phyloP scores from a whole-genome alignment of 2,113 vertebrate genomes.

The Rhinolophus ferrumequinum region DNA sequence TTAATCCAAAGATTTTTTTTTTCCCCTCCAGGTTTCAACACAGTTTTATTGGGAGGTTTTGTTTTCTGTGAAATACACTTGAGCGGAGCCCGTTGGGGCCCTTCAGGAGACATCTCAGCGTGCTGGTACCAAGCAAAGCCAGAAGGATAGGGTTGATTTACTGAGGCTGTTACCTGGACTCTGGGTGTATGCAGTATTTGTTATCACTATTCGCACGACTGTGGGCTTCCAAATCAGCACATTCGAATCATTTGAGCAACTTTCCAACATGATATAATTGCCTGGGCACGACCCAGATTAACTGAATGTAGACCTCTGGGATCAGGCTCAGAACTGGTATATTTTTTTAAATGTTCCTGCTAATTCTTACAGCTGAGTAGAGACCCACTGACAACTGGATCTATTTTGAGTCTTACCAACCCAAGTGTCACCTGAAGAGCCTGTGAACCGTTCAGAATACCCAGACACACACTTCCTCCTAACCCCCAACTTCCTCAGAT shows the following conservation, averaged over 20 bases:
- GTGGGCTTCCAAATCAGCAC: background rate
- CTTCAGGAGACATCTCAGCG: too few relatives aligned
- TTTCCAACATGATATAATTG: background rate
- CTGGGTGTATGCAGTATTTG: background rate
- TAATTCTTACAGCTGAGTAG: background rate
- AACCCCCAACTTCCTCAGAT: background rate
- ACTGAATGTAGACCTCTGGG: background rate
- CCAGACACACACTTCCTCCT: background rate
- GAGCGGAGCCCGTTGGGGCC: background rate
- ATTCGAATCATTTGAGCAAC: background rate
- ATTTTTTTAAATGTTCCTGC: background rate
- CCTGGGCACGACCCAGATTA: background rate
- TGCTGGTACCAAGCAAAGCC: too few relatives aligned
- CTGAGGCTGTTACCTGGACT: background rate
- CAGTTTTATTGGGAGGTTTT: constrained; percentile 76
- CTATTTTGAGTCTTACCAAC: background rate
- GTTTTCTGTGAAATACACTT: constrained; percentile 76
- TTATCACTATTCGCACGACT: background rate
- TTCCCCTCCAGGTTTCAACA: constrained; percentile 64
- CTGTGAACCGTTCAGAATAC: background rate
- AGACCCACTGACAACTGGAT: background rate
- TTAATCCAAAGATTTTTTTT: too few relatives aligned
- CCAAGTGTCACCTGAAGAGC: background rate
- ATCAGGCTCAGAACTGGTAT: background rate
- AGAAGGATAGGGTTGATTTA: background rate